Evolutionary conservation across 2,113 vertebrate species (phyloP), one percentile per base, ranked within the genome.

Genomic region (Brachyistius frenatus): DNA sequence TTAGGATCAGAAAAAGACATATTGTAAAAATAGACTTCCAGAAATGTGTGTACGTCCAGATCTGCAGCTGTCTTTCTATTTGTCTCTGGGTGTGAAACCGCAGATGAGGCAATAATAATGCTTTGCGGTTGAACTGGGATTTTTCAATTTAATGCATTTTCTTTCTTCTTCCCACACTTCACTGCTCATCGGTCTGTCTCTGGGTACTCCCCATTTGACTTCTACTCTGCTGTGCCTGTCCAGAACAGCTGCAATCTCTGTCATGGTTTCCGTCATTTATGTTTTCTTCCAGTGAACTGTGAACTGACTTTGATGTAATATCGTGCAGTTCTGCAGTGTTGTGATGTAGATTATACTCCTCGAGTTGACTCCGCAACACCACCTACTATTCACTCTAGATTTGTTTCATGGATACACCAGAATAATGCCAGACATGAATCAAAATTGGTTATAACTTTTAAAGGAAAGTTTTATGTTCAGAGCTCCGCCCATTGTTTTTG

Each of bases 111-210:
- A 37, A 1, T 61, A 33, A 46, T 67, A 44, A 37, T 62, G 10
- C 66, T 54, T 31, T 39, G 33, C 37, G 31, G 63, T 74, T 63
- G 13, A 61, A 67, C 7, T 31, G 32, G 30, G 23, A 60, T 70
- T 74, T 30, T 30, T 65, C 58, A 52, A 16, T 30, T 31, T 52
- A 64, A 41, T 65, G 11, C 44, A 2, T 39, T 61, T 55, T 41
- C 32, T 53, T 31, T 73, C 58, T 53, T 66, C 54, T 61, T 53
- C 16, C 23, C 50, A 69, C 57, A 56, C 63, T 56, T 50, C 7
- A 49, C 15, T 58, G 7, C 41, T 44, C 16, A 0, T 31, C 57
- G 15, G 32, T 16, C 39, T 39, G 8, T 47, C 14, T 39, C 39
- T 44, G 46, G 54, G 41, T 15, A 35, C 44, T 46, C 33, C 7